These are phyloP conservation scores for Hylaeus volcanicus DNA, from an alignment of 1,140 invertebrate species.

Conservation along the genomic window DNA sequence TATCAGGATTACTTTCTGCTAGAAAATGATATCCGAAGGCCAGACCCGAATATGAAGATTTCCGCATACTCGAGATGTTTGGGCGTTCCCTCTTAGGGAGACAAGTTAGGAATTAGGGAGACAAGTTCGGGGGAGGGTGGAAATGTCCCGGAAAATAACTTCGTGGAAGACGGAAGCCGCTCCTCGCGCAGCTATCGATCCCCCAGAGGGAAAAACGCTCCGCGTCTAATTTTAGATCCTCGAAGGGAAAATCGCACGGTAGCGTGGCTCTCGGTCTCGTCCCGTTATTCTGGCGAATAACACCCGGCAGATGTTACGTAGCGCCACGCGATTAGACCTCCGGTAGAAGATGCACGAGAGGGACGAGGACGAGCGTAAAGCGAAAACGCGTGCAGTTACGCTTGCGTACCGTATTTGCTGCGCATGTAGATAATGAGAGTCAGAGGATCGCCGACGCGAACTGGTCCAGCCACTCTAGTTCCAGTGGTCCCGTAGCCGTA, in stretches of 20 bases:
- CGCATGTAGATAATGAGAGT: slow-evolving; percentile 97
- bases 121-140: neutral
- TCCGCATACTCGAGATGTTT: no score
- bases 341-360: neutral
- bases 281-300: slow-evolving; percentile 50
- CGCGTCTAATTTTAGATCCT: slow-evolving; percentile 13
- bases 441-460: slow-evolving; percentile 94
- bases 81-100: no score
- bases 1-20: no score
- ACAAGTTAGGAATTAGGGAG: no score
- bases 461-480: slow-evolving; percentile 91
- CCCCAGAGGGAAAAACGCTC: neutral
- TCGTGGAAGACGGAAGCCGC: no score
- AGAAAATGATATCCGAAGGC: no score
- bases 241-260: neutral
- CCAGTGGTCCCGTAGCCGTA: slow-evolving; percentile 93
- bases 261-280: slow-evolving; percentile 13
- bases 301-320: slow-evolving; percentile 43
- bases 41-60: no score
- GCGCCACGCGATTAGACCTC: slow-evolving; percentile 45
- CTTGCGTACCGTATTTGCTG: slow-evolving; percentile 90
- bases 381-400: slow-evolving; percentile 44
- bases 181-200: neutral
- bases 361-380: neutral
- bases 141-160: no score